Evolutionary conservation across 2,113 vertebrate species (phyloP).

Genomic region (Lagopus leucura): DNA sequence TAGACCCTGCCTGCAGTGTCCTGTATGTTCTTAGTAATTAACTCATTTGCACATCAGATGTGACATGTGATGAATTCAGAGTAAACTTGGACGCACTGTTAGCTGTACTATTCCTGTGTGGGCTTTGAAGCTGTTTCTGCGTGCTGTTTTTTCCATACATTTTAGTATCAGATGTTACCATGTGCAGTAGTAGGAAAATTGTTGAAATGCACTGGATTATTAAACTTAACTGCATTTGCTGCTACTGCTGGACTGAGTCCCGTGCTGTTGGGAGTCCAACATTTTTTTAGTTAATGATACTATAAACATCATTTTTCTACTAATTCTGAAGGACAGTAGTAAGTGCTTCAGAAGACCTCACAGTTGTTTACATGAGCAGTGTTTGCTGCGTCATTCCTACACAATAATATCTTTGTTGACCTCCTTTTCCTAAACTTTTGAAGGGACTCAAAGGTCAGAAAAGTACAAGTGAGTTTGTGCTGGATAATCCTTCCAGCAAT

Average conservation of each 20-base stretch:
- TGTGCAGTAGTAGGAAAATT: background rate
- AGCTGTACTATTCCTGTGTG: background rate
- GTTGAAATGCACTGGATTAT: background rate
- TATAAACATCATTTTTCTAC: slow-evolving; percentile 52
- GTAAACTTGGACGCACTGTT: background rate
- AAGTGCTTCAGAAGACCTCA: slow-evolving; percentile 46
- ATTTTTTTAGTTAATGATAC: slow-evolving; percentile 9
- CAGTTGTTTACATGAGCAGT: slow-evolving; percentile 39
- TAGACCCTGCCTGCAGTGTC: background rate
- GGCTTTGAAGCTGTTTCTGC: background rate
- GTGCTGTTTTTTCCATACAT: background rate
- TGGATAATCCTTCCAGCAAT: slow-evolving; percentile 34
- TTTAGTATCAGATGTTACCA: background rate
- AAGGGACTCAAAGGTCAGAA: background rate
- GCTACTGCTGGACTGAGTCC: slow-evolving; percentile 13
- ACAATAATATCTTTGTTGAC: slow-evolving; percentile 19
- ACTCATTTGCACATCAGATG: background rate
- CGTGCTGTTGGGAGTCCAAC: background rate
- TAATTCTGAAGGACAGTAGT: slow-evolving; percentile 39
- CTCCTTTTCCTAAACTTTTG: slow-evolving; percentile 48
- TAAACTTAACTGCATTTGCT: background rate
- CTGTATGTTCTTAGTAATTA: background rate
- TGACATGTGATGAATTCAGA: background rate
- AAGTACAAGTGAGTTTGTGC: slow-evolving; percentile 35
- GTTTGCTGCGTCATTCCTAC: slow-evolving; percentile 64